These are phyloP conservation scores for Bemisia tabaci DNA, from an alignment of 1,140 invertebrate genomes.

Conservation along the genomic window DNA sequence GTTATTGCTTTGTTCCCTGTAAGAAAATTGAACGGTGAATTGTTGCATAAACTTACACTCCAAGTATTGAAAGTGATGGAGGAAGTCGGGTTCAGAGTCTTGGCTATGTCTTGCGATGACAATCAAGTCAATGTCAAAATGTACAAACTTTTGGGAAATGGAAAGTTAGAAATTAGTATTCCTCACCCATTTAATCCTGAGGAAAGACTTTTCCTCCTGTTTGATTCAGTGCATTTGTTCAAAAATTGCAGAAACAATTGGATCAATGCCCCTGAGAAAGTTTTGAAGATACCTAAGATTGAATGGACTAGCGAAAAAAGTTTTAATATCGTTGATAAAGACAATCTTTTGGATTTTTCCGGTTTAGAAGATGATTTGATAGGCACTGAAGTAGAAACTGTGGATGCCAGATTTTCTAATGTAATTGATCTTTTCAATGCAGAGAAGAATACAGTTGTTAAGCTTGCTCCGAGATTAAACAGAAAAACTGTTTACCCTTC, in stretches of 20 bases:
- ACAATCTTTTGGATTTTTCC: too few species aligned
- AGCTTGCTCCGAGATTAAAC: not conserved
- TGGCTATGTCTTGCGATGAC: not conserved
- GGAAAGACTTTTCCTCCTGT: not conserved
- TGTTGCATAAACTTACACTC: not conserved
- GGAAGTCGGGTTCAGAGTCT: not conserved
- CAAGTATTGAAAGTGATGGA: not conserved
- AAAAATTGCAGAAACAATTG: conserved; percentile 3
- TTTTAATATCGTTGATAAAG: not conserved
- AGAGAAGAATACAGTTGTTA: not conserved
- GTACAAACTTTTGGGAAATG: not conserved
- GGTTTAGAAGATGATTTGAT: not conserved
- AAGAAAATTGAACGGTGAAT: not conserved
- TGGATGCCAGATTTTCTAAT: not conserved
- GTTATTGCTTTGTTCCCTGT: not conserved
- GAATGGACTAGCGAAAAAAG: not conserved
- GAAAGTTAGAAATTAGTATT: not conserved
- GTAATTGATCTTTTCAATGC: not conserved
- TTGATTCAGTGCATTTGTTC: conserved; percentile 1
- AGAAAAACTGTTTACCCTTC: not conserved
- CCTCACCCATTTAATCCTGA: not conserved
- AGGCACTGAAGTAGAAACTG: too few species aligned
- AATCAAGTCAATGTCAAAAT: not conserved
- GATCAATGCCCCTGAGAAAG: not conserved
- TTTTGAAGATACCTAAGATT: not conserved